Base-by-base conservation (phyloP, 2,888 invertebrate species). In the Aspidiotus rigidus region DNA sequence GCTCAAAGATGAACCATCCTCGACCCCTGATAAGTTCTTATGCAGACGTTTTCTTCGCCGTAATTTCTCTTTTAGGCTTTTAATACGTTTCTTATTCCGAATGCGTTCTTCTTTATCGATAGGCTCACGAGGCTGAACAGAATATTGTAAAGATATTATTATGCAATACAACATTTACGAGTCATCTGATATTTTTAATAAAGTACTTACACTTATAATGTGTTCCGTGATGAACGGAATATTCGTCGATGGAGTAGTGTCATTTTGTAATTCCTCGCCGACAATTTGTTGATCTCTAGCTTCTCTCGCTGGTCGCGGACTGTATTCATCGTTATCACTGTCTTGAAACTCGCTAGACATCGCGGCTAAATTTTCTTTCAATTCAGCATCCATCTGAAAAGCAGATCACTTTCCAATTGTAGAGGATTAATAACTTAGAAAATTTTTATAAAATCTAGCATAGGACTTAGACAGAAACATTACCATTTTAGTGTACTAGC, bases 201-300 rank as follows among this genome's bases (percentile, higher is more conserved):
- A 49, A 13, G 71, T 74, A 82, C 83, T 82, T 78, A 86, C 85
- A 76, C 85, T 85, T 71, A 86, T 86, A 62, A 85, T 83, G 73
- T 83, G 80, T 76, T 85, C 84, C 74, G 84, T 83, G 10, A 85
- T 84, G 53, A 86, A 78, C 2, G 66, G 66, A 49, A 66, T n/a
- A 10, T 13, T 44, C 15, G n/a, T 16, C 2, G 66, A 39, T 7
- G 42, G 49, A 28, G 59, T 11, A 7, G 56, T n/a, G 56, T 57
- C 57, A 40, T 41, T 42, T 15, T 9, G 15, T 17, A 28, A 13
- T 13, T 17, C n/a, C n/a, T 57, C 42, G 28, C 44, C 17, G 7
- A 28, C n/a, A 28, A 39, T 54, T 55, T 56, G 44, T 13, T 44
- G 57, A 16, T 56, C 59, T 17, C 59, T 59, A 10, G 59, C 16